These are phyloP conservation scores for Mylabris phalerata DNA, from an alignment of 1,140 invertebrate species.

Conservation along the genomic window DNA sequence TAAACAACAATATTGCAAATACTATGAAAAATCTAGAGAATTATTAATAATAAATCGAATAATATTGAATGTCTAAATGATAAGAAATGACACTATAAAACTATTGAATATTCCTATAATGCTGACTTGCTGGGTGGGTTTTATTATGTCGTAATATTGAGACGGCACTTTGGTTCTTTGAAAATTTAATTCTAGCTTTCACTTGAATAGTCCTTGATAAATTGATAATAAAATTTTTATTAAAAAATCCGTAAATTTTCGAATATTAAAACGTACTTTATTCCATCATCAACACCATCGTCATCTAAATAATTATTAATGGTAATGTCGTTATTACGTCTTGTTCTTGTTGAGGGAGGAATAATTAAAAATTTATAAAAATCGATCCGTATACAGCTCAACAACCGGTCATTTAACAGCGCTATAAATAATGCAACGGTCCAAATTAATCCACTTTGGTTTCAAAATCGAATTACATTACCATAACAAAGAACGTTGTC, in stretches of 20 bases:
- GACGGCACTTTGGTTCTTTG: constrained; percentile 8
- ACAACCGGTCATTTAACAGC: background rate
- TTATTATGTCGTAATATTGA: constrained; percentile 8
- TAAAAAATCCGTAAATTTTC: constrained; percentile 11
- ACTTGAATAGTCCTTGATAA: constrained; percentile 10
- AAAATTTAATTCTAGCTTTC: constrained; percentile 10
- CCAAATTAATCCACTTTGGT: background rate
- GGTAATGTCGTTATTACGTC: too few species aligned
- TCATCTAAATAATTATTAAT: background rate
- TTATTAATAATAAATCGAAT: background rate
- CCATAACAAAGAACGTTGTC: constrained; percentile 1
- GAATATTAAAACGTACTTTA: constrained; percentile 9
- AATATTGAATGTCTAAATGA: background rate
- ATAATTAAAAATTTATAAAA: background rate
- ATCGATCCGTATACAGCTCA: background rate
- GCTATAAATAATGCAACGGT: background rate
- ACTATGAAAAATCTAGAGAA: background rate
- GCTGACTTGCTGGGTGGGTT: constrained; percentile 4
- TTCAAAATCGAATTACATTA: background rate
- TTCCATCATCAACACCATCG: background rate
- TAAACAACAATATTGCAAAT: background rate
- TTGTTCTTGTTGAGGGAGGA: too few species aligned
- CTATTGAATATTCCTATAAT: background rate
- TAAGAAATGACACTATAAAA: background rate
- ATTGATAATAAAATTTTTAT: constrained; percentile 15